Base-by-base conservation (phyloP, 2,113 vertebrate genomes). In the Dunckerocampus dactyliophorus region DNA sequence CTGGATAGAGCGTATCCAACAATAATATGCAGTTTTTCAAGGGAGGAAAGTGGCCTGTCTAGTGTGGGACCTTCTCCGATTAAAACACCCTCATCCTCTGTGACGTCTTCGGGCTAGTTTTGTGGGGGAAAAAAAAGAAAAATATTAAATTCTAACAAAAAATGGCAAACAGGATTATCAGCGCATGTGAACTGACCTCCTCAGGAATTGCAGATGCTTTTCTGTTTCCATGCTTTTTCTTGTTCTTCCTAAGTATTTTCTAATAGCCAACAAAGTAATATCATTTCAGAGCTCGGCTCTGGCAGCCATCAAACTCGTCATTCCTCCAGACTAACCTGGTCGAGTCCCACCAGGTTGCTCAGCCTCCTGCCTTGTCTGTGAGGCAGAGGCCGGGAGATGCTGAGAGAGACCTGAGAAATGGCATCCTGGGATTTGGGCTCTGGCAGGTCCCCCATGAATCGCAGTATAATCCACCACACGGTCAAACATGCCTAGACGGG, bases 21-120 rank as follows among this genome's bases (percentile, higher is more conserved):
- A n/a, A 99, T 93, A 65, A 94, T 89, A 79, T 97, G 93, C n/a
- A 96, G 77, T 84, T 99, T 97, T 66, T 98, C 94, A 76, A 95
- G 79, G 51, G 93, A 81, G 37, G 95, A 89, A 82, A 97, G 89
- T 1, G 92, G 92, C 52, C 89, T 90, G 63, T 94, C 90, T 50
- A 93, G 85, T n/a, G 90, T 82, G 0, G 89, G 84, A 45, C 80
- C 84, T 16, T 94, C 91, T 49, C 90, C 90, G 1, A 91, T 84
- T 63, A 93, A 74, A n/a, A 87, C 37, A 15, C 91, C 88, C 52
- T 92, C 89, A 6, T 85, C 82, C 6, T 78, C 79, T 2, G 82
- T 63, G 3, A 68, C 0, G 4, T 82, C 60, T 42, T 89, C 85
- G 8, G 68, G 39, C 88, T 89, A 75, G 16, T 68, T 19, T 22